These are phyloP conservation scores for Aphelinus certus DNA, from an alignment of 1,140 invertebrate species.

Conservation along the genomic window DNA sequence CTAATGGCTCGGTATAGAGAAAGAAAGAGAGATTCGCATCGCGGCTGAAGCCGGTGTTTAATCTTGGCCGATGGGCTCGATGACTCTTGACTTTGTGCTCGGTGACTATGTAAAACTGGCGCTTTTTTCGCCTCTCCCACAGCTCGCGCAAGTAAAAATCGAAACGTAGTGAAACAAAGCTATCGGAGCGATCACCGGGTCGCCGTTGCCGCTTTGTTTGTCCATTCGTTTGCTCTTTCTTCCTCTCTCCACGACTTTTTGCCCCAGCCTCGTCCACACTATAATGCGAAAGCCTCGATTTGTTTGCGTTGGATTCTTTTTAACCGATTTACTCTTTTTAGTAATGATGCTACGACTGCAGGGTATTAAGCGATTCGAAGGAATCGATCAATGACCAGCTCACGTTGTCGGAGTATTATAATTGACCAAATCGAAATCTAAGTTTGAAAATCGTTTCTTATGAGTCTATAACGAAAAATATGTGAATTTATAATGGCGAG, in stretches of 20 bases:
- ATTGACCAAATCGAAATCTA: too few species aligned
- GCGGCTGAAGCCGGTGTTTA: slow-evolving; percentile 19
- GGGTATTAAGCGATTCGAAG: too few species aligned
- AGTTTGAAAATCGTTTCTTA: too few species aligned
- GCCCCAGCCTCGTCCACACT: not conserved
- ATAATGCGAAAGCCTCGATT: too few species aligned
- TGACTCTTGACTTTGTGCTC: slow-evolving; percentile 18
- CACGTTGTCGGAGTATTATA: too few species aligned
- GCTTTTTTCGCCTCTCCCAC: slow-evolving; percentile 12
- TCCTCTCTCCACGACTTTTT: not conserved
- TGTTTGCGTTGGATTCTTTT: too few species aligned
- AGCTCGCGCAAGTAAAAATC: not conserved
- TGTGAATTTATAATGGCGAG: too few species aligned
- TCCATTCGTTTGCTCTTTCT: not conserved
- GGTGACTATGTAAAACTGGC: slow-evolving; percentile 23
- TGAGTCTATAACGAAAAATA: too few species aligned
- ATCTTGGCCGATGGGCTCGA: slow-evolving; percentile 19
- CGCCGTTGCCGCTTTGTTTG: not conserved
- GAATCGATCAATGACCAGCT: too few species aligned
- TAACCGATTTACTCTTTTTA: too few species aligned
- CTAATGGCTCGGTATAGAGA: not conserved
- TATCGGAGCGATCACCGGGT: slow-evolving; percentile 16
- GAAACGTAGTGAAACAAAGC: slow-evolving; percentile 19
- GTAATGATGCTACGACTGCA: too few species aligned
- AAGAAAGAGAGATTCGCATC: slow-evolving; percentile 20